phyloP scores from a whole-genome alignment of 2,888 invertebrate species.

The Drosophila kuntzei region DNA sequence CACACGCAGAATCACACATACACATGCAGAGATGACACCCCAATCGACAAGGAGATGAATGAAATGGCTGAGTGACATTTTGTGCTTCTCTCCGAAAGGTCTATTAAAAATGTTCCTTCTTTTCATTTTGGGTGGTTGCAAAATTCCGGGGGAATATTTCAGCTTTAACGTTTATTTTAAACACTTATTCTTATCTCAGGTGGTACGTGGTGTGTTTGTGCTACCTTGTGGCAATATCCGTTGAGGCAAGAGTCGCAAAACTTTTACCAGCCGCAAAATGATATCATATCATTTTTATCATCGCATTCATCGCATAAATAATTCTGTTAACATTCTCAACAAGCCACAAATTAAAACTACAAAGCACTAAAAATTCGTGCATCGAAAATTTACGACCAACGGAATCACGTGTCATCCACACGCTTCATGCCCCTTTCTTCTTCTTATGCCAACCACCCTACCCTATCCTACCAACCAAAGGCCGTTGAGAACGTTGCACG shows the following conservation, averaged over 20 bases:
- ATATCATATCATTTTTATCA: conserved; percentile 73
- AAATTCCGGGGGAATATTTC: conserved; percentile 38
- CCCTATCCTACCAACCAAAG: conserved; percentile 65
- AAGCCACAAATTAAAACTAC: conserved; percentile 83
- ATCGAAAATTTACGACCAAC: conserved; percentile 84
- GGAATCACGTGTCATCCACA: conserved; percentile 86
- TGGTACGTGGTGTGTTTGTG: conserved; percentile 45
- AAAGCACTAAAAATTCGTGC: conserved; percentile 79
- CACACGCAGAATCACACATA: conserved; percentile 51
- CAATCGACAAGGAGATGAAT: conserved; percentile 64
- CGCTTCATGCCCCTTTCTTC: conserved; percentile 68
- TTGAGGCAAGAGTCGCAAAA: conserved; percentile 36
- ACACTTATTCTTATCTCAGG: conserved; percentile 72
- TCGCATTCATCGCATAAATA: conserved; percentile 77
- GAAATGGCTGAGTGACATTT: conserved; percentile 76
- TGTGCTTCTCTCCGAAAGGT: conserved; percentile 45
- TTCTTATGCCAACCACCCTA: neutral
- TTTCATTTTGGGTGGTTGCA: conserved; percentile 53
- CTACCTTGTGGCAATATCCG: conserved; percentile 74
- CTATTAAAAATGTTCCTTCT: conserved; percentile 51
- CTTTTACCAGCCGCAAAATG: conserved; percentile 27
- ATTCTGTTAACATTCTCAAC: conserved; percentile 80
- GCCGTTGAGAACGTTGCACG: conserved; percentile 20
- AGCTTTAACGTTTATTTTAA: conserved; percentile 34
- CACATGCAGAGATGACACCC: conserved; percentile 46